Conservation (phyloP, 1,140 invertebrate genomes). For the Tenebrio molitor region DNA sequence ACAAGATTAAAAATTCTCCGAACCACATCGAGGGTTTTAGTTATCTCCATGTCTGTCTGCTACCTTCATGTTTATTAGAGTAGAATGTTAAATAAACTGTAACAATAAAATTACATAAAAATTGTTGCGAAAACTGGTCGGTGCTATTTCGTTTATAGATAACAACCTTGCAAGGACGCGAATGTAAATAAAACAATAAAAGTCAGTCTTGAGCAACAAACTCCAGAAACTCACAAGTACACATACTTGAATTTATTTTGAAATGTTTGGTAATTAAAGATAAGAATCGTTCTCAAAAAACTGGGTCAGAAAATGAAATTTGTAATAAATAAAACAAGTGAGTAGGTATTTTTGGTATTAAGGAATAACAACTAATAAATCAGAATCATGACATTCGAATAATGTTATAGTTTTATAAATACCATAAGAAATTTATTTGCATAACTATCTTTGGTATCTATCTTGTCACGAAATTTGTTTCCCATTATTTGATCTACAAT, state of each 20-base stretch:
- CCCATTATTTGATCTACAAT: background rate
- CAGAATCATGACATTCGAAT: background rate
- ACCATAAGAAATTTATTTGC: slow-evolving; percentile 11
- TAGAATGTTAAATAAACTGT: slow-evolving; percentile 23
- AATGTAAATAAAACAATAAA: slow-evolving; percentile 14
- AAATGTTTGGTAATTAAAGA: background rate
- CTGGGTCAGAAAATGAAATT: background rate
- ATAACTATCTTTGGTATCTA: background rate
- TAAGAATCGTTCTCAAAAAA: background rate
- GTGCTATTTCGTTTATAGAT: slow-evolving; percentile 10
- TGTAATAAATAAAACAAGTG: background rate
- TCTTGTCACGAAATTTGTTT: slow-evolving; percentile 8
- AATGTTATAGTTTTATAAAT: background rate
- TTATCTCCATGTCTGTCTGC: background rate
- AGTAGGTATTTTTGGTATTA: background rate
- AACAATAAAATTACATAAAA: slow-evolving; percentile 10
- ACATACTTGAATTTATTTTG: slow-evolving; percentile 1
- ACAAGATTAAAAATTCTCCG: too few species aligned
- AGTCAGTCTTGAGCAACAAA: background rate
- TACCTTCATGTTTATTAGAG: slow-evolving; percentile 4
- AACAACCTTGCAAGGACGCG: slow-evolving; percentile 33
- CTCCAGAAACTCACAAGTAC: background rate
- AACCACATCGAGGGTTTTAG: too few species aligned
- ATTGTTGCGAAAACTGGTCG: slow-evolving; percentile 24
- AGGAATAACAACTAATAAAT: background rate